Conservation (phyloP, 2,888 invertebrate genomes). For the Drosophila diplacantha region DNA sequence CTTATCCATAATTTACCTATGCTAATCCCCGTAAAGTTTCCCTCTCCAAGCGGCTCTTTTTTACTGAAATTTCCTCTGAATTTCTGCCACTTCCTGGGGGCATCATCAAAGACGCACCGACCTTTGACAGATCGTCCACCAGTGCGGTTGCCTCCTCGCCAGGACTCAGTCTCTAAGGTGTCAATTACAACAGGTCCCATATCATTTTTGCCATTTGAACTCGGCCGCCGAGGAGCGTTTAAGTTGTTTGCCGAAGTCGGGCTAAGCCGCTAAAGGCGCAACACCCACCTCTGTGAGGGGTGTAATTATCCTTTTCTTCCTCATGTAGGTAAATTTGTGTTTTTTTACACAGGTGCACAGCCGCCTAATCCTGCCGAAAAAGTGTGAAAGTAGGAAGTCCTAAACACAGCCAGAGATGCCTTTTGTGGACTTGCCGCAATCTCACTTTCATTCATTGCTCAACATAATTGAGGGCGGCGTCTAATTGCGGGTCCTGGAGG, state of each 20-base stretch:
- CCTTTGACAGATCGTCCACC: slow-evolving; percentile 28
- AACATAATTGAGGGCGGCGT: slow-evolving; percentile 60
- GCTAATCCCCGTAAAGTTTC: slow-evolving; percentile 1
- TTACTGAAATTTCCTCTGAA: slow-evolving; percentile 9
- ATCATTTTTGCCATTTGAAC: slow-evolving; percentile 36
- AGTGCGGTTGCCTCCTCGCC: slow-evolving; percentile 30
- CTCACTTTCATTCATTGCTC: slow-evolving; percentile 73
- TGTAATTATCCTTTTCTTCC: slow-evolving; percentile 51
- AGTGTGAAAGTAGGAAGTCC: slow-evolving; percentile 57
- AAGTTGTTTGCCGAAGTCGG: slow-evolving; percentile 41
- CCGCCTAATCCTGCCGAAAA: slow-evolving; percentile 15
- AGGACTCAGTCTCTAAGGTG: slow-evolving; percentile 42
- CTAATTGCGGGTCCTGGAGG: slow-evolving; percentile 49
- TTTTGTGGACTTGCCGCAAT: slow-evolving; percentile 44
- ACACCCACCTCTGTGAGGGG: slow-evolving; percentile 53
- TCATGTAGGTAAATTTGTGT: neutral
- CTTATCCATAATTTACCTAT: slow-evolving; percentile 10
- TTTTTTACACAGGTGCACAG: slow-evolving; percentile 53
- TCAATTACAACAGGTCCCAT: slow-evolving; percentile 58
- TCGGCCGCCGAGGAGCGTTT: slow-evolving; percentile 47
- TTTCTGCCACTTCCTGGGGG: slow-evolving; percentile 25
- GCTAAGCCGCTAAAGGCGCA: slow-evolving; percentile 69
- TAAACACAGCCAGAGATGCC: slow-evolving; percentile 4
- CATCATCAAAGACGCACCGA: slow-evolving; percentile 26
- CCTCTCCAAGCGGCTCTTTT: slow-evolving; percentile 8